Evolutionary conservation across 1,140 invertebrate genomes (phyloP).

Genomic region (Drosophila carrolli): DNA sequence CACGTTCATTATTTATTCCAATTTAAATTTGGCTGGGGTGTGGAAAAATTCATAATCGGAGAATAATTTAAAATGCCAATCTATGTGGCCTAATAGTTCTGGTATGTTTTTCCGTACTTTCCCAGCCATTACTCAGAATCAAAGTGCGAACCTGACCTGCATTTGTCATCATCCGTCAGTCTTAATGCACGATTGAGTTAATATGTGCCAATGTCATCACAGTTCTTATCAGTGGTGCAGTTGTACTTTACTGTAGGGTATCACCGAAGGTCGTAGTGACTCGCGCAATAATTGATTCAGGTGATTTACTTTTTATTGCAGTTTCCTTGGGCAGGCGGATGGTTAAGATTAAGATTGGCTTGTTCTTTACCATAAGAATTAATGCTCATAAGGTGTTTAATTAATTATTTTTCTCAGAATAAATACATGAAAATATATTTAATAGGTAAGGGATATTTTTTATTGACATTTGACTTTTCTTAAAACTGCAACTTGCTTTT

Average conservation of each 20-base stretch:
- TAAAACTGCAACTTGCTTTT: no score
- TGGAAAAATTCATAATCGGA: slow-evolving; percentile 4
- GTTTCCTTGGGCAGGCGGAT: background rate
- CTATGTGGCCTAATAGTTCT: background rate
- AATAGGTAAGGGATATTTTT: no score
- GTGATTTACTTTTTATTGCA: background rate
- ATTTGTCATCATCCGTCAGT: slow-evolving; percentile 9
- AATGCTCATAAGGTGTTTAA: no score
- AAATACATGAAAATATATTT: no score
- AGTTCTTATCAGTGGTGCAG: slow-evolving; percentile 28
- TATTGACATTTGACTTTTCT: no score
- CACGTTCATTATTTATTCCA: slow-evolving; percentile 18
- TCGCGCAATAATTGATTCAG: slow-evolving; percentile 1
- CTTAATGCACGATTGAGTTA: background rate
- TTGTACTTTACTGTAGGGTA: background rate
- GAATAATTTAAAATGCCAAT: background rate
- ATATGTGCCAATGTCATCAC: slow-evolving; percentile 31
- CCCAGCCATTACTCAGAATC: background rate
- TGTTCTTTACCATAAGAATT: no score
- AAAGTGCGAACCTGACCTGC: slow-evolving; percentile 34
- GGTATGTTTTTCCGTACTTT: background rate
- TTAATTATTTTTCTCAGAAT: no score
- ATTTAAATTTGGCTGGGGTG: background rate
- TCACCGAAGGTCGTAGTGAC: background rate
- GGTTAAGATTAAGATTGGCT: background rate